Evolutionary conservation across 2,113 vertebrate genomes (phyloP), one percentile per base, ranked within the genome.

Genomic region (Sphaerodactylus townsendi): DNA sequence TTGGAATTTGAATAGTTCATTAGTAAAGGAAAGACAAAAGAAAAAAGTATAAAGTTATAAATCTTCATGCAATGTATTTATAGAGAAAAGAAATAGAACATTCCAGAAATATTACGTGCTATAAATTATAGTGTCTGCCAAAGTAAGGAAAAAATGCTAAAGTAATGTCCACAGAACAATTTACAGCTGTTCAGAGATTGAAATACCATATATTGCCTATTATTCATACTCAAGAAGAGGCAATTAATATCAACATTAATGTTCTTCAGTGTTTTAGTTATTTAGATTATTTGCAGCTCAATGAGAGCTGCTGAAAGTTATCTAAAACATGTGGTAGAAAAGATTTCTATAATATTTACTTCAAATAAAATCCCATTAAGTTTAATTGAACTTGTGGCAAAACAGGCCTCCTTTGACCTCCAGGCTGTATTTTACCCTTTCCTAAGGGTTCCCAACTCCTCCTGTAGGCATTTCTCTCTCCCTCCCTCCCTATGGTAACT

Each of bases 41-140:
- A 25, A 79, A 78, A 30, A 44, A 85, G 6, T 46, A 50, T 48
- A 1, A 7, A 41, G 0, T 79, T 80, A 0, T n/a, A 86, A 68
- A 82, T 77, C n/a, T 85, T 82, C 41, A 50, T 62, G 28, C 14
- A 83, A 59, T 1, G 30, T 25, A 0, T 84, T 85, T 87, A n/a
- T 66, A 70, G 25, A 17, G 15, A 62, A 84, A 77, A 19, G 41
- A 87, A 30, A 50, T 7, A 23, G 25, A 5, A 41, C 3, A 33
- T 89, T 91, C 46, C 46, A 41, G 33, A 5, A 9, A 48, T 76
- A 1, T 81, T 75, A 72, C 3, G 28, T 85, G 30, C 25, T 85
- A 2, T 85, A 83, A 79, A 65, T 87, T 30, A 53, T 0, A 77
- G 53, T 87, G 85, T 80, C 86, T 85, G 19, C 17, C 14, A 3